phyloP scores from a whole-genome alignment of 2,797 vertebrate species.

The Petrocephalus sullivani region DNA sequence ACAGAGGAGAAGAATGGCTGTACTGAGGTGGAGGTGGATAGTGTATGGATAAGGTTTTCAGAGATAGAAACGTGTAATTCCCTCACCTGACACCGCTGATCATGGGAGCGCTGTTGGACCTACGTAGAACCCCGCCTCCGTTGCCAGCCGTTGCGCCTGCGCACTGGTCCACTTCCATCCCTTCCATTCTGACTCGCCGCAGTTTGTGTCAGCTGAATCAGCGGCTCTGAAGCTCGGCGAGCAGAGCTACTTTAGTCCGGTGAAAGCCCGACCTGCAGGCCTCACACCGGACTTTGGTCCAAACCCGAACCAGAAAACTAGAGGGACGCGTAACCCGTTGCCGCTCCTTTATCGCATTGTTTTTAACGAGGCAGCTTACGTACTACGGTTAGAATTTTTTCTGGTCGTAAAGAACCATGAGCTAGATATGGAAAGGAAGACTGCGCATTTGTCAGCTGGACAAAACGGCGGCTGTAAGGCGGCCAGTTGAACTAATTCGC shows the following conservation, averaged over 20 bases:
- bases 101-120: constrained; percentile 74
- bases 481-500: background rate
- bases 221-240: constrained; percentile 42
- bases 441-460: background rate
- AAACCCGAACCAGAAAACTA: constrained; percentile 47
- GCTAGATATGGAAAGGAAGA: background rate
- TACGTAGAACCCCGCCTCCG: constrained; percentile 64
- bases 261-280: constrained; percentile 73
- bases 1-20: background rate
- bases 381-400: background rate
- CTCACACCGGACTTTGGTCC: constrained; percentile 47
- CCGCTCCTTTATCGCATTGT: constrained; percentile 51
- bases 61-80: constrained; percentile 25
- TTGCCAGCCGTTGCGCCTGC: constrained; percentile 63
- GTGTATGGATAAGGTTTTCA: no score
- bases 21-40: background rate
- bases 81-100: constrained; percentile 68
- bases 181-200: constrained; percentile 56
- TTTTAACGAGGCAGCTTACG: constrained; percentile 11
- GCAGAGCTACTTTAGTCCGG: constrained; percentile 55
- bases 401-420: background rate
- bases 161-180: constrained; percentile 76
- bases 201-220: constrained; percentile 39
- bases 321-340: constrained; percentile 33
- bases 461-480: constrained; percentile 2